Evolutionary conservation across 2,797 vertebrate genomes (phyloP), one percentile per base, ranked within the genome.

Genomic region (Girardinus metallicus): DNA sequence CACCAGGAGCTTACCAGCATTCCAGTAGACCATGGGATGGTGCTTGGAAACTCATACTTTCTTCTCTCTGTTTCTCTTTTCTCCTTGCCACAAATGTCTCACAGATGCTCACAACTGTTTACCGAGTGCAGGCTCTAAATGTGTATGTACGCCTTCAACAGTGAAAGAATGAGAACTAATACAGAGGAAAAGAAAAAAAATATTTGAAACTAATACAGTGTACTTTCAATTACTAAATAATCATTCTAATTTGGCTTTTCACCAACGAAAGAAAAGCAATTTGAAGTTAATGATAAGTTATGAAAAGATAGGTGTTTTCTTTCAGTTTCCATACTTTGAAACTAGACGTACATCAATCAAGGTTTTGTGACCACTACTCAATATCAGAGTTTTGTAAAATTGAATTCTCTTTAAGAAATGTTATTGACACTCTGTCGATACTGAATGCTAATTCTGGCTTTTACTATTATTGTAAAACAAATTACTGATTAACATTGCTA

Each of bases 1-100:
- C 87, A 83, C 88, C 88, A 91, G 87, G 88, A 92, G 78, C 93
- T 94, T 79, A 92, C 92, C 91, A 93, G 86, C 88, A 91, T 95
- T 95, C 91, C 93, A 91, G 89, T 94, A 92, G 94, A 93, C 91
- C 88, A 92, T 89, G 79, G 80, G 92, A 94, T 90, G 90, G 92
- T 84, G 90, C 89, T 92, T 91, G 91, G 91, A 95, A 94, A 91
- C 83, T 90, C 89, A 84, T 83, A 90, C 90, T 93, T 86, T 80
- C 91, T 92, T 93, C 86, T 90, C 88, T 88, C 91, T 86, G 77
- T 91, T 86, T 78, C 88, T 87, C 81, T 87, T 88, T 88, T 78
- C 83, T 80, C 74, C 87, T 88, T 85, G 87, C 88, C 84, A 87
- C 91, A 95, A 95, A 96, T 95, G 92, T 90, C 91, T 94, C 93